Base-by-base conservation (phyloP, 2,888 invertebrate genomes). In the Epistrophe eligans region DNA sequence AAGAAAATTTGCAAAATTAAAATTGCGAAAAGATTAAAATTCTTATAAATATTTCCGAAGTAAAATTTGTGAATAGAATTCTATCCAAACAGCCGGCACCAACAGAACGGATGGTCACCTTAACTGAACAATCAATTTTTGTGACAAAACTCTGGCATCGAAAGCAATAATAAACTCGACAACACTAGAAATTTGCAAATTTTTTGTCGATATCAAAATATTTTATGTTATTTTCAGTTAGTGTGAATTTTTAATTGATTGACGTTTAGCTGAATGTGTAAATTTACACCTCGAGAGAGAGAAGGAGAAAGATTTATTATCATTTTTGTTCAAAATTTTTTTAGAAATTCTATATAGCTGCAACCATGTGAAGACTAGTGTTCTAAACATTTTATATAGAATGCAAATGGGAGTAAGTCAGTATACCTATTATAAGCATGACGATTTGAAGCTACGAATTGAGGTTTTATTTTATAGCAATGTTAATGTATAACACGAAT, bases 101-200 rank as follows among this genome's bases (percentile, higher is more conserved):
- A n/a, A n/a, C n/a, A 24, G 24, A 24, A 24, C 3, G 24, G 24
- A 24, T 24, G 35, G 58, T 38, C 17, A 58, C 58, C 35, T 38
- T 58, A 11, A 9, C 24, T 17, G n/a, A 38, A n/a, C 17, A 55
- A 28, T 57, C n/a, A 4, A 9, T 57, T 0, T 2, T 24, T 66
- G 48, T 35, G 71, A 45, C 79, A 71, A 28, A 35, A 57, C 57
- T 35, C 17, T 17, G 35, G 35, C 28, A 28, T 17, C 13, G 70
- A 79, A 79, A 76, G 66, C 13, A 24, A 24, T 60, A 79, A 74
- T 79, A 52, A 79, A 79, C 70, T 79, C 60, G 71, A 79, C 84
- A 57, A 48, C 62, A 24, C 60, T 35, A 67, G 45, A 71, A 76
- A 84, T 77, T 24, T 77, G 84, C 60, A 62, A 2, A 32, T 58